Evolutionary conservation across 2,888 invertebrate species (phyloP).

Genomic region (Cylloceria caligata): DNA sequence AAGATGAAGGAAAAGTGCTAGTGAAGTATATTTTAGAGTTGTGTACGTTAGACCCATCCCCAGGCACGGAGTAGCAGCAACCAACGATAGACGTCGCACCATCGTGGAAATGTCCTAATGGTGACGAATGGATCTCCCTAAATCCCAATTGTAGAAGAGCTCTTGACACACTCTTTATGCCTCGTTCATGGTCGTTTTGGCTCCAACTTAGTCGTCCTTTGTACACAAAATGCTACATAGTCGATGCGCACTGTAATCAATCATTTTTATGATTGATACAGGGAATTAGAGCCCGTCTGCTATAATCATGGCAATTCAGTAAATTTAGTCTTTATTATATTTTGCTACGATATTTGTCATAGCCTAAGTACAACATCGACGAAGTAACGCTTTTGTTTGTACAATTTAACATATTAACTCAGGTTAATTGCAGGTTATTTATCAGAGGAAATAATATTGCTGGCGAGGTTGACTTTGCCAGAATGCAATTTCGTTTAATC

Average conservation of each 20-base stretch:
- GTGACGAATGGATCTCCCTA: slow-evolving; percentile 8
- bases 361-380: too few relatives aligned
- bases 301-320: background rate
- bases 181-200: background rate
- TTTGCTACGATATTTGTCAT: too few relatives aligned
- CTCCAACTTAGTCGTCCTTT: background rate
- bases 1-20: too few relatives aligned
- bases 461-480: too few relatives aligned
- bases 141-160: slow-evolving; percentile 3
- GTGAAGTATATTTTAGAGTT: background rate
- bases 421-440: too few relatives aligned
- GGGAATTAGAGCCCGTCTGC: too few relatives aligned
- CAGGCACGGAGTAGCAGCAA: background rate
- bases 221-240: background rate
- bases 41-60: background rate
- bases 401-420: too few relatives aligned
- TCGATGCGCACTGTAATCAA: background rate
- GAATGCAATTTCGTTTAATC: too few relatives aligned
- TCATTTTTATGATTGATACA: background rate
- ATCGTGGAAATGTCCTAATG: background rate
- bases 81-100: too few relatives aligned
- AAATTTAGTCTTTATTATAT: background rate
- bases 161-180: background rate
- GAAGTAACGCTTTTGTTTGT: too few relatives aligned
- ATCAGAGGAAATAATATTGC: too few relatives aligned